Conservation (phyloP, 2,113 vertebrate genomes). For the Lipophrys pholis region DNA sequence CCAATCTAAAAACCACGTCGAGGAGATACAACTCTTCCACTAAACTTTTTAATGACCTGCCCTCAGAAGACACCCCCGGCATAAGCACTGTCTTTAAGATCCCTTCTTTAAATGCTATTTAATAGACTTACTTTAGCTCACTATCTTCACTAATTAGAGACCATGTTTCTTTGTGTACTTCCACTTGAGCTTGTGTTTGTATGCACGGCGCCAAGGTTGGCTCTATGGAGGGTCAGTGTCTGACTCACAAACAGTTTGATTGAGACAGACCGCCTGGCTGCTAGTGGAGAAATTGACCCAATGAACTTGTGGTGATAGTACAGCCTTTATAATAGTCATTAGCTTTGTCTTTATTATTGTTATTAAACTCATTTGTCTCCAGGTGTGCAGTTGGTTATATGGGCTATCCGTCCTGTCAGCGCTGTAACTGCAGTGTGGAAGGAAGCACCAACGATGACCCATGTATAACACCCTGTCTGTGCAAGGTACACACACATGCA, state of each 20-base stretch:
- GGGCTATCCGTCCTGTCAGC: conserved; percentile 74
- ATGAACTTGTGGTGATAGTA: background rate
- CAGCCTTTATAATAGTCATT: conserved; percentile 5
- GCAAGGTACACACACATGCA: conserved; percentile 66
- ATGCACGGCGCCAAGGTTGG: background rate
- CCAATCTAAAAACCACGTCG: conserved; percentile 11
- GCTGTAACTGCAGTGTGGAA: conserved; percentile 77
- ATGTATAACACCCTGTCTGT: conserved; percentile 68
- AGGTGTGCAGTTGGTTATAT: conserved; percentile 76
- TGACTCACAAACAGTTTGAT: background rate
- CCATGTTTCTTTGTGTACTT: conserved; percentile 22
- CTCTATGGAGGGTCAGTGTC: conserved; percentile 20
- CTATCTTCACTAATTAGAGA: conserved; percentile 25
- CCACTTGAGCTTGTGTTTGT: conserved; percentile 17
- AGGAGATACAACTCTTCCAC: conserved; percentile 13
- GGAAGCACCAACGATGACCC: conserved; percentile 77
- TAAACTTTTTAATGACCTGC: conserved; percentile 53
- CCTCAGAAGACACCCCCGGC: conserved; percentile 19
- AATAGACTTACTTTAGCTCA: conserved; percentile 31
- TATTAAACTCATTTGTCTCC: conserved; percentile 58
- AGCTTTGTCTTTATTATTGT: conserved; percentile 36
- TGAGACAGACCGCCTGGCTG: background rate
- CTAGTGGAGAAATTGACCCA: conserved; percentile 7
- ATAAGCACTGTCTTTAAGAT: conserved; percentile 19
- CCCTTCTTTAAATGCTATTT: conserved; percentile 25